Evolutionary conservation across 1,140 invertebrate species (phyloP).

Genomic region (Euura saliciscinereae): DNA sequence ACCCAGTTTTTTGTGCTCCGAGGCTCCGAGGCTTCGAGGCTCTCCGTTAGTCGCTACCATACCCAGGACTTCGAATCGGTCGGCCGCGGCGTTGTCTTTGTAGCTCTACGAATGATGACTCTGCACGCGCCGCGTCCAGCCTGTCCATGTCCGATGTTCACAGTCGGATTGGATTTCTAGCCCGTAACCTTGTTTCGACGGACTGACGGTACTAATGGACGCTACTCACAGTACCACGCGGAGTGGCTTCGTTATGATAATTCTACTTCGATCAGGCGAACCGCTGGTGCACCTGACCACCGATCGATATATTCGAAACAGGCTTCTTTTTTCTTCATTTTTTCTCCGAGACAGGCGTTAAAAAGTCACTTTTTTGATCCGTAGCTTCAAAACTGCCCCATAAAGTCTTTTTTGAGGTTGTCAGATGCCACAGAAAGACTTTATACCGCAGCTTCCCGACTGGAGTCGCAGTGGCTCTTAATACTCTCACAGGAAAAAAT

Average conservation of each 20-base stretch:
- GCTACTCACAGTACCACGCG: slow-evolving; percentile 27
- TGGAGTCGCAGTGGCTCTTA: too few species aligned
- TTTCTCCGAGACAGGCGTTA: too few species aligned
- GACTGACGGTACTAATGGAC: slow-evolving; percentile 49
- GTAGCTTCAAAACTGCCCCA: too few species aligned
- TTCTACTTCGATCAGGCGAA: slow-evolving; percentile 43
- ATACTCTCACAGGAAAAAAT: too few species aligned
- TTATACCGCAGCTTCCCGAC: too few species aligned
- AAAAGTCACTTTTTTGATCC: too few species aligned
- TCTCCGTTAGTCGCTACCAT: slow-evolving; percentile 19
- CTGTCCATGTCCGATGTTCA: slow-evolving; percentile 15
- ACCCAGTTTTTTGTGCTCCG: slow-evolving; percentile 49
- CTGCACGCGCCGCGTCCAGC: slow-evolving; percentile 37
- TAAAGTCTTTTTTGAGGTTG: too few species aligned
- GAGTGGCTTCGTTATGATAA: slow-evolving; percentile 51
- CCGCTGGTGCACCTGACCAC: background rate
- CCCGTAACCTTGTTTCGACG: slow-evolving; percentile 41
- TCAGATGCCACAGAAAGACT: too few species aligned
- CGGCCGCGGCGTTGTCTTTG: slow-evolving; percentile 51
- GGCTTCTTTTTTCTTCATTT: too few species aligned
- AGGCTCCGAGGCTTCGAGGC: slow-evolving; percentile 12
- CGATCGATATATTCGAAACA: too few species aligned
- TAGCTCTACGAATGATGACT: slow-evolving; percentile 54
- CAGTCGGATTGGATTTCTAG: slow-evolving; percentile 28
- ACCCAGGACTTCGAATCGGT: slow-evolving; percentile 27